Evolutionary conservation across 2,113 vertebrate species (phyloP).

Genomic region (Vulpes ferrilata): DNA sequence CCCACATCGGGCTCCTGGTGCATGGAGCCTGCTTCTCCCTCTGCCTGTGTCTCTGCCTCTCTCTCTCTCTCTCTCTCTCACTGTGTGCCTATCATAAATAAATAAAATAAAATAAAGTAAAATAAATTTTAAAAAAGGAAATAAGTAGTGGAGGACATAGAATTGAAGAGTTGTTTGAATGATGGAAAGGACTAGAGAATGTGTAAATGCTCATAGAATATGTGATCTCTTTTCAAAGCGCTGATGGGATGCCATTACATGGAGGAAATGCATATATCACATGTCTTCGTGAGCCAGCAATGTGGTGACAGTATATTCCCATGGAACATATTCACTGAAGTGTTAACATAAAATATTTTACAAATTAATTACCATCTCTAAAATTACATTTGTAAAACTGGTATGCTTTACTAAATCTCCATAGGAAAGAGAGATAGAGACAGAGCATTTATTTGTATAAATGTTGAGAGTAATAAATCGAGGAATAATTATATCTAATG

Average conservation of each 20-base stretch:
- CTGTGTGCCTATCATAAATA: too few relatives aligned
- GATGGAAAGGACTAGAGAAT: background rate
- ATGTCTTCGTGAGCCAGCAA: conserved; percentile 41
- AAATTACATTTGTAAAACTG: conserved; percentile 62
- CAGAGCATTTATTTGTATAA: conserved; percentile 44
- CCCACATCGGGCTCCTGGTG: too few relatives aligned
- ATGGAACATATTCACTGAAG: conserved; percentile 38
- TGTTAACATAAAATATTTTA: conserved; percentile 62
- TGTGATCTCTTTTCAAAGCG: background rate
- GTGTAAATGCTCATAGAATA: background rate
- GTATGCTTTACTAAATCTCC: conserved; percentile 41
- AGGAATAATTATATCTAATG: conserved; percentile 54
- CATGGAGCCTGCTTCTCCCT: too few relatives aligned
- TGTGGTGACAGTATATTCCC: conserved; percentile 2
- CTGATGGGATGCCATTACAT: background rate
- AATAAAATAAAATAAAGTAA: too few relatives aligned
- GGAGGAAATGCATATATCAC: conserved; percentile 17
- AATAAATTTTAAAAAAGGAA: background rate
- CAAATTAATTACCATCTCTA: conserved; percentile 61
- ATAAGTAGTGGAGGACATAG: background rate
- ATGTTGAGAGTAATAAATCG: conserved; percentile 55
- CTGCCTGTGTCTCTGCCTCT: too few relatives aligned
- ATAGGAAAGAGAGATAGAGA: conserved; percentile 22
- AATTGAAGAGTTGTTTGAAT: background rate
- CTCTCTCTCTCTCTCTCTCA: too few relatives aligned